These are phyloP conservation scores for Cyclopterus lumpus DNA, from an alignment of 2,797 vertebrate genomes.

Conservation along the genomic window DNA sequence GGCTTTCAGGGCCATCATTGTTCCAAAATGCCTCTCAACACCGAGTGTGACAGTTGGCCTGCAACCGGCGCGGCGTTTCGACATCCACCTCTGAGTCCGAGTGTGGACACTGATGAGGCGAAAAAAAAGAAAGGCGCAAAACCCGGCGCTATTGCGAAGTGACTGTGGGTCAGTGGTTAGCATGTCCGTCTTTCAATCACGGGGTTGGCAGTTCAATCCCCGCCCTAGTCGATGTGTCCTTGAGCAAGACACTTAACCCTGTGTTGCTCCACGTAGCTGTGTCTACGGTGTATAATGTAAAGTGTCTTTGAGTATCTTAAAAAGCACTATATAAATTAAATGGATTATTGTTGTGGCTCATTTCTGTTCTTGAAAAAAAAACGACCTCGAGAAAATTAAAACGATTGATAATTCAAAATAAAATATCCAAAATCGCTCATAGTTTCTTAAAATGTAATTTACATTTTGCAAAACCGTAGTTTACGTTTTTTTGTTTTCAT, in stretches of 20 bases:
- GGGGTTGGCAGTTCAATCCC: too few relatives aligned
- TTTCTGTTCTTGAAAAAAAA: not conserved
- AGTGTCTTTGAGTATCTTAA: too few relatives aligned
- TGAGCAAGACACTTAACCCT: too few relatives aligned
- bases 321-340: too few relatives aligned
- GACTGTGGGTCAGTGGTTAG: too few relatives aligned
- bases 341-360: too few relatives aligned
- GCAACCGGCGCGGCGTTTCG: not conserved
- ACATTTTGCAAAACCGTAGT: not conserved
- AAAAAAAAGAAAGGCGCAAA: not conserved
- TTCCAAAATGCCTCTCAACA: constrained; percentile 43
- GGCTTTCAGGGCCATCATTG: constrained; percentile 27
- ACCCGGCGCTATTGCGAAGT: not conserved
- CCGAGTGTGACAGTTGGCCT: constrained; percentile 32
- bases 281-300: too few relatives aligned
- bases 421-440: too few relatives aligned
- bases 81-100: constrained; percentile 38
- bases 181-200: too few relatives aligned
- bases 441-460: not conserved
- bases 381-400: not conserved
- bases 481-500: too few relatives aligned
- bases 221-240: too few relatives aligned
- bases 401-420: accelerated
- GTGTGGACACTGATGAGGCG: not conserved
- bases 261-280: too few relatives aligned